phyloP scores from a whole-genome alignment of 1,140 invertebrate species.

The Polyergus mexicanus region DNA sequence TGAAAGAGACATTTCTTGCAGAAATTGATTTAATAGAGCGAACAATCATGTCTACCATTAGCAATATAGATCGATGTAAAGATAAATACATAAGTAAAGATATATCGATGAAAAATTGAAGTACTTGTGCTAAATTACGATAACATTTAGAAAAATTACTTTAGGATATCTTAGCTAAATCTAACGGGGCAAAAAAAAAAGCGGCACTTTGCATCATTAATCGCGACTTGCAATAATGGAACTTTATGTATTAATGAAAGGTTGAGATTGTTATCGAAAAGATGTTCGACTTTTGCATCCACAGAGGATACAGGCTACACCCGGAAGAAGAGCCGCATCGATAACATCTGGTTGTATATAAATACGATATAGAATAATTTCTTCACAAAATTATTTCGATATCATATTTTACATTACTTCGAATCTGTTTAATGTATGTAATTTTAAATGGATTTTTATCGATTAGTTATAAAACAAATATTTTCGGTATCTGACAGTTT shows the following conservation, averaged over 20 bases:
- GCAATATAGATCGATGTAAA: background rate
- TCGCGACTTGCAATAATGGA: conserved; percentile 8
- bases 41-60: background rate
- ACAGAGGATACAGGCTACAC: conserved; percentile 50
- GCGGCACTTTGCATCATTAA: conserved; percentile 46
- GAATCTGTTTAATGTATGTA: background rate
- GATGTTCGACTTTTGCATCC: conserved; percentile 58
- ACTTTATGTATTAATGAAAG: conserved; percentile 30
- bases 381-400: background rate
- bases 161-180: conserved; percentile 27
- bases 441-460: background rate
- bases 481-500: background rate
- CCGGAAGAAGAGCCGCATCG: conserved; percentile 72
- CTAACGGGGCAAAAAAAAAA: conserved; percentile 11
- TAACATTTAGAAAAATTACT: conserved; percentile 24
- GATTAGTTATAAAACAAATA: background rate
- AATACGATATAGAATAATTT: no score
- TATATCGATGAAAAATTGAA: background rate
- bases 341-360: background rate
- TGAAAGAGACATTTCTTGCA: background rate
- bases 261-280: conserved; percentile 60
- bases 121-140: conserved; percentile 7
- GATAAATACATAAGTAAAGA: background rate
- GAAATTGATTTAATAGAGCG: background rate
- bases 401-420: background rate